Conservation (phyloP, 2,113 vertebrate species). For the Oryzias melastigma region DNA sequence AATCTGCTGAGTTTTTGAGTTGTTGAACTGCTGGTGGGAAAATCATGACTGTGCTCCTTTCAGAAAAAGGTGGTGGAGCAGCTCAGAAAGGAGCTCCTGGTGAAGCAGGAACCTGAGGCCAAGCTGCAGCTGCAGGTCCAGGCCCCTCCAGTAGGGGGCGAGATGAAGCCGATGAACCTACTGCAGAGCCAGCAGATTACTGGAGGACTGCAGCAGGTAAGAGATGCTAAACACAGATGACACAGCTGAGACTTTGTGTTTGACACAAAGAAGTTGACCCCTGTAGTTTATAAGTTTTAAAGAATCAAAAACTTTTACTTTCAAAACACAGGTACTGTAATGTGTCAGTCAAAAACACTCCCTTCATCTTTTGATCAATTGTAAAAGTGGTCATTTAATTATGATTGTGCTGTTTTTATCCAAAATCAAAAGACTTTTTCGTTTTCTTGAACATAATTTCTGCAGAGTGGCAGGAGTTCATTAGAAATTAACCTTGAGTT, state of each 20-base stretch:
- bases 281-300: no score
- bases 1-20: no score
- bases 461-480: no score
- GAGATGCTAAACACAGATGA: not conserved
- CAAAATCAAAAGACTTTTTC: no score
- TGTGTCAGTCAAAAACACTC: no score
- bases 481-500: no score
- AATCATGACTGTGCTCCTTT: not conserved
- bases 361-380: no score
- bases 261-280: not conserved
- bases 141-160: constrained; percentile 50
- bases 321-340: not conserved
- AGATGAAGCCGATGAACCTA: constrained; percentile 50
- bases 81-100: constrained; percentile 80
- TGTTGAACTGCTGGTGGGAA: not conserved
- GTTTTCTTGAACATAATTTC: no score
- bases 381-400: no score
- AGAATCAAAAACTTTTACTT: not conserved
- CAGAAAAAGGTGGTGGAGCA: constrained; percentile 84
- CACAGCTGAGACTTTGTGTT: not conserved
- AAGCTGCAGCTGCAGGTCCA: constrained; percentile 72
- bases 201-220: constrained; percentile 67
- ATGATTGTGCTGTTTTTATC: no score
- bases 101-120: constrained; percentile 78
- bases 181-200: constrained; percentile 61